phyloP scores from a whole-genome alignment of 1,140 invertebrate genomes.

The Meloidogyne chitwoodi region DNA sequence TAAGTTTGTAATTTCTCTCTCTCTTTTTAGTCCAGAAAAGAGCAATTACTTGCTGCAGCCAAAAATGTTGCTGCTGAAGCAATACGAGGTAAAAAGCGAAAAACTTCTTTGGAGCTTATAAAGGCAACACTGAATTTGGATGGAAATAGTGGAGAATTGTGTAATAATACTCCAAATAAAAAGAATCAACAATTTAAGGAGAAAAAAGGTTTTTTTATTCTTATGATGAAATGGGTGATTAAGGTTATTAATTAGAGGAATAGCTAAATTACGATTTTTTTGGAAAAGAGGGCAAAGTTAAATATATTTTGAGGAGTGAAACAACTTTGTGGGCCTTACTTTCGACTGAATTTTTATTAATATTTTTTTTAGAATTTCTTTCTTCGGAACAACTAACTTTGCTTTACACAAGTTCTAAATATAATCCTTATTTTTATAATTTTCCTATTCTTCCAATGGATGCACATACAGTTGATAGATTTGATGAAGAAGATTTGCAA shows the following conservation, averaged over 20 bases:
- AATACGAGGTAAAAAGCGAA: constrained; percentile 13
- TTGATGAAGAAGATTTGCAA: constrained; percentile 32
- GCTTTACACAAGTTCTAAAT: constrained; percentile 5
- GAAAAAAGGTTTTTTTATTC: too few relatives aligned
- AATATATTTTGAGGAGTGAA: too few relatives aligned
- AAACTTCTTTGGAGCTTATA: constrained; percentile 28
- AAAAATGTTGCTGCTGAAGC: constrained; percentile 25
- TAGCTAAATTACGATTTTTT: too few relatives aligned
- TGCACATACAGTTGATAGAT: constrained; percentile 16
- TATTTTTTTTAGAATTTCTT: background rate
- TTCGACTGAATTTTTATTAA: too few relatives aligned
- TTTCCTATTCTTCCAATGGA: constrained; percentile 3
- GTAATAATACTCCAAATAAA: background rate
- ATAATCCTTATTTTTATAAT: constrained; percentile 23
- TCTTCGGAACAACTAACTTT: background rate
- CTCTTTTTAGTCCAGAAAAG: background rate
- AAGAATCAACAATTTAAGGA: too few relatives aligned
- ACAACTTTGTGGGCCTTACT: too few relatives aligned
- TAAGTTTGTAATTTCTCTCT: background rate
- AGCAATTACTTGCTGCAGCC: constrained; percentile 21
- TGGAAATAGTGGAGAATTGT: background rate
- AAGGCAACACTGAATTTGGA: constrained; percentile 22
- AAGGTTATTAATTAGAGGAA: too few relatives aligned
- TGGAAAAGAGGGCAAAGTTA: too few relatives aligned
- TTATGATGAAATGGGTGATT: too few relatives aligned